phyloP scores from a whole-genome alignment of 2,888 invertebrate genomes.

The Chloroclysta siterata region DNA sequence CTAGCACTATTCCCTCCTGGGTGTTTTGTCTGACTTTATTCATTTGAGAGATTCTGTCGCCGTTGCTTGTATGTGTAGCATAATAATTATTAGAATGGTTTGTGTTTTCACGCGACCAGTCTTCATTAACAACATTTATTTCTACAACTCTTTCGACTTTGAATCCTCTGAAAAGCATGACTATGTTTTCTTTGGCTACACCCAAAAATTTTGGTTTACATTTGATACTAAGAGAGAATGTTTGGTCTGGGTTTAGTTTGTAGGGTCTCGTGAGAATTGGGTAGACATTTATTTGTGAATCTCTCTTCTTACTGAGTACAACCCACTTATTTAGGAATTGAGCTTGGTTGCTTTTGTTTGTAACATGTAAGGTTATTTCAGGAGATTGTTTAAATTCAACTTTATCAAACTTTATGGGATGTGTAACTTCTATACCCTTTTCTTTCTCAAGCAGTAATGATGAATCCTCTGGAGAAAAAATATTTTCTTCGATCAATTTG shows the following conservation, averaged over 20 bases:
- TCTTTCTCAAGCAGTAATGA: slow-evolving; percentile 69
- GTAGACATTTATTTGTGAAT: slow-evolving; percentile 80
- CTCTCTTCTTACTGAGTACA: slow-evolving; percentile 77
- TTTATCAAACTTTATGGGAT: slow-evolving; percentile 76
- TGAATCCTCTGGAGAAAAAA: slow-evolving; percentile 54
- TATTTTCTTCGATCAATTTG: slow-evolving; percentile 53
- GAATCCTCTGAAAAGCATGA: slow-evolving; percentile 86
- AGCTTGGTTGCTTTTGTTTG: slow-evolving; percentile 72
- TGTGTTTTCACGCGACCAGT: slow-evolving; percentile 27
- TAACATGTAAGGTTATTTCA: slow-evolving; percentile 56
- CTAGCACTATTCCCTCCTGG: slow-evolving; percentile 72
- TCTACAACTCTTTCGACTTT: slow-evolving; percentile 85
- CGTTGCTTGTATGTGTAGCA: slow-evolving; percentile 36
- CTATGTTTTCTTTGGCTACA: slow-evolving; percentile 84
- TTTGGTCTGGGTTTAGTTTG: slow-evolving; percentile 69
- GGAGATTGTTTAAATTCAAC: slow-evolving; percentile 64
- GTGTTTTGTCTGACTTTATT: slow-evolving; percentile 53
- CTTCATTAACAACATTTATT: slow-evolving; percentile 74
- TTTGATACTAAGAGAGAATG: slow-evolving; percentile 72
- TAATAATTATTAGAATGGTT: background rate
- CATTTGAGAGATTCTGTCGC: slow-evolving; percentile 54
- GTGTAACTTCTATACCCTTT: slow-evolving; percentile 82
- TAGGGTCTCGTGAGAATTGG: slow-evolving; percentile 64
- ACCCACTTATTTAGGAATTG: slow-evolving; percentile 79
- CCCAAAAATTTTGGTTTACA: slow-evolving; percentile 87